A percentile compares a stretch with the other conserved stretches of the same genome.
Evolutionary conservation across 2,113 vertebrate genomes (phyloP).

Genomic region (Calonectris borealis): DNA sequence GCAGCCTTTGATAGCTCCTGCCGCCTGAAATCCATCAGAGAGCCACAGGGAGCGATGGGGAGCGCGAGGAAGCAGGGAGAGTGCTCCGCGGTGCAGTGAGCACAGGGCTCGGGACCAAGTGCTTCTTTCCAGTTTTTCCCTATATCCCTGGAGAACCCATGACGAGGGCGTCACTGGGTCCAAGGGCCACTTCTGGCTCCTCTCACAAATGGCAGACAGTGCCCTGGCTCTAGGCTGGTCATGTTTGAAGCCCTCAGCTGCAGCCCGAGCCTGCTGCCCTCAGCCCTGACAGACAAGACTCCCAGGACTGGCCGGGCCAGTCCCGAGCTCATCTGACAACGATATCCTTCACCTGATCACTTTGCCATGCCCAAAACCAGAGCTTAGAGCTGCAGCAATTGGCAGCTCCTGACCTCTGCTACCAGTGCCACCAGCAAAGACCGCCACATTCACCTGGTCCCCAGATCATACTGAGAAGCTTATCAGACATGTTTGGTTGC

Average conservation of each 20-base stretch:
- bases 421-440: background rate
- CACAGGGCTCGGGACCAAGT: background rate
- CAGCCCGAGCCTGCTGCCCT: background rate
- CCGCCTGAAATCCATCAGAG: background rate
- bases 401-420: background rate
- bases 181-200: background rate
- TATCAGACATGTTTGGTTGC: background rate
- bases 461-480: background rate
- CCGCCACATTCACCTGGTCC: background rate
- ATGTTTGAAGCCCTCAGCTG: background rate
- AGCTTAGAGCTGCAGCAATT: background rate
- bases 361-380: background rate
- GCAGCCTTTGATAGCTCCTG: background rate
- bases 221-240: background rate
- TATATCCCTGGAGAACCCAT: background rate
- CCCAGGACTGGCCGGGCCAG: background rate
- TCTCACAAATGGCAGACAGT: background rate
- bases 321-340: background rate
- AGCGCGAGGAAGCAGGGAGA: background rate
- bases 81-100: rapidly evolving
- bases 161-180: background rate
- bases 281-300: background rate
- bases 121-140: background rate
- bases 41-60: background rate
- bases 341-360: background rate